A percentile compares a stretch with the other conserved stretches of the same genome.
phyloP scores from a whole-genome alignment of 92 coral and sea anemone genomes.

The Isaurus tuberculatus region DNA sequence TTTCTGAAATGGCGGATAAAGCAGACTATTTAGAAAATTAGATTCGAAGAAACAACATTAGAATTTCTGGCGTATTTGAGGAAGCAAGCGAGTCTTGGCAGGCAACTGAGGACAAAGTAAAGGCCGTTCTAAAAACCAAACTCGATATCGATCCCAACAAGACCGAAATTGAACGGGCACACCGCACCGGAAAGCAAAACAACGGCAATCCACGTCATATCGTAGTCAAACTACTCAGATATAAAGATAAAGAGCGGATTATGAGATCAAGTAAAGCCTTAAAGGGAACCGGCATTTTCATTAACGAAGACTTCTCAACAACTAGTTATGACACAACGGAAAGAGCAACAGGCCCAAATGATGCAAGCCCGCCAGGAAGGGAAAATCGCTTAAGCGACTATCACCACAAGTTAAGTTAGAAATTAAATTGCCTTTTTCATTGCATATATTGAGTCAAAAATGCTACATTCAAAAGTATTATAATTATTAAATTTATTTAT shows the following conservation, averaged over 20 bases:
- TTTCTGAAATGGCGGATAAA: neutral
- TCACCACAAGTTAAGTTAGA: neutral
- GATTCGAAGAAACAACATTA: neutral
- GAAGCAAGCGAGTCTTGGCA: neutral
- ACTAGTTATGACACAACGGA: neutral
- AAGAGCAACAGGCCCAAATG: conserved; percentile 8
- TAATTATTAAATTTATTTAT: neutral
- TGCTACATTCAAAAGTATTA: neutral
- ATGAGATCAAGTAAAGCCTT: conserved; percentile 1
- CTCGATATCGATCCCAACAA: neutral
- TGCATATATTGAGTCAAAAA: neutral
- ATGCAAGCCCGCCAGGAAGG: conserved; percentile 20
- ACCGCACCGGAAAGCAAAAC: conserved; percentile 20
- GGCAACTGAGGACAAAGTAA: neutral
- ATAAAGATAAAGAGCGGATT: neutral
- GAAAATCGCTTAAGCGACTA: neutral
- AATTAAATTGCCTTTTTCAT: neutral
- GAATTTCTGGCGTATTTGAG: neutral
- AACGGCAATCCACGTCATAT: conserved; percentile 9
- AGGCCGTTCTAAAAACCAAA: neutral
- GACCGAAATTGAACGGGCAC: conserved; percentile 12
- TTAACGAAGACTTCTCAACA: conserved; percentile 5
- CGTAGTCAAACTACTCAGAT: neutral
- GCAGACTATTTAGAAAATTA: conserved; percentile 17
- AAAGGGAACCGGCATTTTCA: neutral